Conservation (phyloP, 2,888 invertebrate species). For the Deilephila elpenor region DNA sequence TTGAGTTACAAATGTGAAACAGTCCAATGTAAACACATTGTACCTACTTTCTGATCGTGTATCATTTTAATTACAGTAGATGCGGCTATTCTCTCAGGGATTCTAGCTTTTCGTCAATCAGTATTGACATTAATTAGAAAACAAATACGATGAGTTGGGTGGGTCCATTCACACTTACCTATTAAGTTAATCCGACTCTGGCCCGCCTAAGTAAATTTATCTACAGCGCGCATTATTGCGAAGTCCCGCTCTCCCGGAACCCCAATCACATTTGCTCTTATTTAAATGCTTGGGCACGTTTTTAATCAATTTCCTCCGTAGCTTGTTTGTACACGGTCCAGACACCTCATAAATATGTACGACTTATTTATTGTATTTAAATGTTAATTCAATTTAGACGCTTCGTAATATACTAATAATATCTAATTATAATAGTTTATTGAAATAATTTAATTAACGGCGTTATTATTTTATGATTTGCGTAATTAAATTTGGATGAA, state of each 20-base stretch:
- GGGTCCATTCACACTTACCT: too few species aligned
- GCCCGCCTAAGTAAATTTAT: constrained; percentile 17
- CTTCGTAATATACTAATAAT: not conserved
- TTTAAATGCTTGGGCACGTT: constrained; percentile 59
- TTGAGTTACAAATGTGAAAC: too few species aligned
- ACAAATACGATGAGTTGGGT: too few species aligned
- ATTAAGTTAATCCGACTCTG: not conserved
- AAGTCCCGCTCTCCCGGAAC: constrained; percentile 25
- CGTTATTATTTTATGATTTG: constrained; percentile 17
- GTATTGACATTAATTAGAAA: too few species aligned
- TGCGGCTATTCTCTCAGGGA: too few species aligned
- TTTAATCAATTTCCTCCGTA: constrained; percentile 51
- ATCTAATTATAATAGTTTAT: constrained; percentile 22
- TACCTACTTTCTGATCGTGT: too few species aligned
- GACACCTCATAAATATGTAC: constrained; percentile 26
- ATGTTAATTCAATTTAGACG: constrained; percentile 10
- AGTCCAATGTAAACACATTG: too few species aligned
- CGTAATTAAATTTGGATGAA: constrained; percentile 2
- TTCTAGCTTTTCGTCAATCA: too few species aligned
- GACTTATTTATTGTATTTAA: constrained; percentile 7
- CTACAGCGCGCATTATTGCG: constrained; percentile 4
- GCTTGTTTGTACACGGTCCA: not conserved
- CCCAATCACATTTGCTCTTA: constrained; percentile 47
- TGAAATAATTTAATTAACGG: constrained; percentile 30
- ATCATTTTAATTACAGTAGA: too few species aligned